Conservation (phyloP, 2,888 invertebrate species). For the Drosophila testacea region DNA sequence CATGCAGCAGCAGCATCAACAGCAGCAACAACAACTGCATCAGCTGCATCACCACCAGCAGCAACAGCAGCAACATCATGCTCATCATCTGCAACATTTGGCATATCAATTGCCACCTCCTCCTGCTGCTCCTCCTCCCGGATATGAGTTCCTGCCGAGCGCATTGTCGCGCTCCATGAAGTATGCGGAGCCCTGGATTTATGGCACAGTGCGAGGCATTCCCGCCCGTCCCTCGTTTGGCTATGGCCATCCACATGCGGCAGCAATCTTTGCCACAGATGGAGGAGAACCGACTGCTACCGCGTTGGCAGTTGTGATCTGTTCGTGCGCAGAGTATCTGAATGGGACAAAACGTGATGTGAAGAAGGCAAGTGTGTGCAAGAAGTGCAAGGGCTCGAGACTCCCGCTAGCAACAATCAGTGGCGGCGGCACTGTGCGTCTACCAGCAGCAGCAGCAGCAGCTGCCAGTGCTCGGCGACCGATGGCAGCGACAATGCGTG, state of each 20-base stretch:
- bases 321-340: constrained; percentile 93
- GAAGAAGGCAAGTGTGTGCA: constrained; percentile 91
- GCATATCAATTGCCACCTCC: constrained; percentile 63
- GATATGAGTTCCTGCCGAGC: constrained; percentile 85
- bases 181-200: constrained; percentile 94
- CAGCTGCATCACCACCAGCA: constrained; percentile 52
- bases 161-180: constrained; percentile 93
- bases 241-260: constrained; percentile 72
- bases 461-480: constrained; percentile 68
- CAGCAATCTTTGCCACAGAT: constrained; percentile 71
- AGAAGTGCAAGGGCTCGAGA: constrained; percentile 93
- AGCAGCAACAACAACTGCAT: constrained; percentile 65
- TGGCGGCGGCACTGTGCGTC: constrained; percentile 88
- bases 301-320: constrained; percentile 89
- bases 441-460: constrained; percentile 73
- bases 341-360: constrained; percentile 91
- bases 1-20: constrained; percentile 84
- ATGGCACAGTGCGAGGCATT: constrained; percentile 90
- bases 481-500: constrained; percentile 88
- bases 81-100: constrained; percentile 52
- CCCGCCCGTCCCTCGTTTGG: constrained; percentile 85
- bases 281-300: constrained; percentile 83
- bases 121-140: constrained; percentile 50
- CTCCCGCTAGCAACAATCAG: constrained; percentile 90
- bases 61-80: constrained; percentile 58